phyloP scores from a whole-genome alignment of 2,888 invertebrate genomes.

The Pterostichus niger region DNA sequence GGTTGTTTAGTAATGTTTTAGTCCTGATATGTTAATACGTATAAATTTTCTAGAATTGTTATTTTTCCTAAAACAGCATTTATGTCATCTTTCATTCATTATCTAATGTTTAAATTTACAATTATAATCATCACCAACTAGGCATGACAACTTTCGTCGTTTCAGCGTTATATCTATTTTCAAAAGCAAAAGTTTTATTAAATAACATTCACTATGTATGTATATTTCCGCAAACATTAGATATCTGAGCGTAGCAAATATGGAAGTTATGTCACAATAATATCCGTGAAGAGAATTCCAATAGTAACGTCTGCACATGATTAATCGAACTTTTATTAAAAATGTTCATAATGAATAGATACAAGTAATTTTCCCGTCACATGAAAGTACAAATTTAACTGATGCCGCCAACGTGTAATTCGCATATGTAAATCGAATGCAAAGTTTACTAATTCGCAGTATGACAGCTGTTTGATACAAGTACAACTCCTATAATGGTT shows the following conservation, averaged over 20 bases:
- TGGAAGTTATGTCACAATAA: conserved; percentile 48
- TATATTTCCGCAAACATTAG: conserved; percentile 36
- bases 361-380: conserved; percentile 19
- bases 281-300: conserved; percentile 27
- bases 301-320: conserved; percentile 17
- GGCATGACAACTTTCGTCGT: conserved; percentile 9
- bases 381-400: conserved; percentile 23
- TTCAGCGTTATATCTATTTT: neutral
- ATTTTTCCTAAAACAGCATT: neutral
- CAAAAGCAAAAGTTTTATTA: conserved; percentile 30
- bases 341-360: conserved; percentile 20
- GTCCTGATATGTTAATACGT: too few relatives aligned
- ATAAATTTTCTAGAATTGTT: too few relatives aligned
- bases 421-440: conserved; percentile 38
- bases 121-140: neutral
- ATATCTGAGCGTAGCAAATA: conserved; percentile 26
- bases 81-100: neutral
- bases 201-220: conserved; percentile 2
- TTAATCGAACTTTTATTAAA: conserved; percentile 19
- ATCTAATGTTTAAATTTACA: conserved; percentile 14
- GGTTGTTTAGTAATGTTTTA: too few relatives aligned
- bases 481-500: conserved; percentile 48
- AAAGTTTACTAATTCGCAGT: conserved; percentile 39
- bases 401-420: conserved; percentile 20
- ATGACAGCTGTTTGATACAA: conserved; percentile 54